Conservation (phyloP, 2,888 invertebrate species). For the Gerris lacustris region DNA sequence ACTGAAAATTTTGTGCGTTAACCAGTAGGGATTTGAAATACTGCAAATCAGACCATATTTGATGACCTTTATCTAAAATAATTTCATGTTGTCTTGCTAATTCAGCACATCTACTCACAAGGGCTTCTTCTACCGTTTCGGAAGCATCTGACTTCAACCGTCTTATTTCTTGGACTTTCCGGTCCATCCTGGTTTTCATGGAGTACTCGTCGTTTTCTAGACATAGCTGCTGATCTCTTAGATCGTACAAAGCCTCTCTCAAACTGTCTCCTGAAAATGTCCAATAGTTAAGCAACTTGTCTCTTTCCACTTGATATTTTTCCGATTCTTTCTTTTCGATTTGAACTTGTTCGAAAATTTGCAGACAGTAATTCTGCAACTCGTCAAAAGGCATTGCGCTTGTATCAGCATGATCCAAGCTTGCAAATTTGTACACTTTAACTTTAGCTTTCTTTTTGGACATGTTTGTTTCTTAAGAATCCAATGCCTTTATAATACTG, state of each 20-base stretch:
- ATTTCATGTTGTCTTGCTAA: not conserved
- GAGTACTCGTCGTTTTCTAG: not conserved
- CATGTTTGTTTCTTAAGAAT: not conserved
- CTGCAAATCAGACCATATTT: not conserved
- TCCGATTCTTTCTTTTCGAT: not conserved
- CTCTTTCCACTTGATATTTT: not conserved
- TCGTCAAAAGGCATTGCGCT: not conserved
- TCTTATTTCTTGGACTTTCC: not conserved
- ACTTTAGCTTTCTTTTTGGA: not conserved
- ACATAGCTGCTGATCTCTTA: not conserved
- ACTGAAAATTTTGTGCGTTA: not conserved
- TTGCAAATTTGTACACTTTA: not conserved
- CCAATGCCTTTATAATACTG: no score
- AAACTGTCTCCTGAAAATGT: not conserved
- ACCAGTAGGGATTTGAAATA: not conserved
- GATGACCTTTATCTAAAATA: not conserved
- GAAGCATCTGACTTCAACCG: not conserved
- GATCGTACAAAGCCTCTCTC: not conserved
- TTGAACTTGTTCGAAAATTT: not conserved
- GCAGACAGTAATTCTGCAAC: not conserved
- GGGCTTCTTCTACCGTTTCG: not conserved
- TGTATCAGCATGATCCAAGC: not conserved
- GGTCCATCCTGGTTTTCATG: not conserved
- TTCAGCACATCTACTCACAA: not conserved
- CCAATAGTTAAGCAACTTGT: constrained; percentile 3